Conservation (phyloP, 2,797 vertebrate species). For the Champsocephalus gunnari region DNA sequence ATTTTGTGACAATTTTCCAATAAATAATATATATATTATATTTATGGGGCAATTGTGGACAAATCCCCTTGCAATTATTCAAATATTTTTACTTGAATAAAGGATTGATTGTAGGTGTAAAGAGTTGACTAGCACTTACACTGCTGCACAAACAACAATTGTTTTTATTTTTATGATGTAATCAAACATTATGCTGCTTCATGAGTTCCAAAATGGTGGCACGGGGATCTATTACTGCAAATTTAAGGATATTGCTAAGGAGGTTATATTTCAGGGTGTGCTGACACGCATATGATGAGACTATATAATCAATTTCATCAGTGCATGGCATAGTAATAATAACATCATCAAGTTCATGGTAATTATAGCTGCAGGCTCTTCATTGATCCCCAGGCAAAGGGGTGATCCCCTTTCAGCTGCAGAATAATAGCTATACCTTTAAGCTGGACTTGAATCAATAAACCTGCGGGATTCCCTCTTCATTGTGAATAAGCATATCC, state of each 20-base stretch:
- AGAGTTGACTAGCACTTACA: too few species aligned
- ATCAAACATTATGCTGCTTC: slow-evolving; percentile 30
- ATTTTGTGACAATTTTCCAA: too few species aligned
- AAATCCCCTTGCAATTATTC: too few species aligned
- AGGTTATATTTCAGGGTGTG: slow-evolving; percentile 42
- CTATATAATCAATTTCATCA: slow-evolving; percentile 64
- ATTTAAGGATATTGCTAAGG: slow-evolving; percentile 28
- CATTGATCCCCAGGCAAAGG: slow-evolving; percentile 82
- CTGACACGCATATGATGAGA: slow-evolving; percentile 55
- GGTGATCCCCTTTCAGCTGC: slow-evolving; percentile 80
- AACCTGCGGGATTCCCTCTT: slow-evolving; percentile 67
- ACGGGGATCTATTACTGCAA: neutral
- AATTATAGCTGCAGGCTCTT: slow-evolving; percentile 83
- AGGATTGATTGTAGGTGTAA: too few species aligned
- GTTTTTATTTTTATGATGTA: neutral
- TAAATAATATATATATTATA: too few species aligned
- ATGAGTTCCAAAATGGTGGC: neutral
- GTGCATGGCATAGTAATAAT: slow-evolving; percentile 78
- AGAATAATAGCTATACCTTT: slow-evolving; percentile 85
- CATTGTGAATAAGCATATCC: slow-evolving; percentile 62
- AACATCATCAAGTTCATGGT: slow-evolving; percentile 81
- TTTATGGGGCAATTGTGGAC: too few species aligned
- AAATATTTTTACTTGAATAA: too few species aligned
- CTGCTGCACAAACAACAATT: slow-evolving; percentile 29
- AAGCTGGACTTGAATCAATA: slow-evolving; percentile 83